Evolutionary conservation across 2,888 invertebrate genomes (phyloP), one percentile per base, ranked within the genome.

Genomic region (Axea sp.): DNA sequence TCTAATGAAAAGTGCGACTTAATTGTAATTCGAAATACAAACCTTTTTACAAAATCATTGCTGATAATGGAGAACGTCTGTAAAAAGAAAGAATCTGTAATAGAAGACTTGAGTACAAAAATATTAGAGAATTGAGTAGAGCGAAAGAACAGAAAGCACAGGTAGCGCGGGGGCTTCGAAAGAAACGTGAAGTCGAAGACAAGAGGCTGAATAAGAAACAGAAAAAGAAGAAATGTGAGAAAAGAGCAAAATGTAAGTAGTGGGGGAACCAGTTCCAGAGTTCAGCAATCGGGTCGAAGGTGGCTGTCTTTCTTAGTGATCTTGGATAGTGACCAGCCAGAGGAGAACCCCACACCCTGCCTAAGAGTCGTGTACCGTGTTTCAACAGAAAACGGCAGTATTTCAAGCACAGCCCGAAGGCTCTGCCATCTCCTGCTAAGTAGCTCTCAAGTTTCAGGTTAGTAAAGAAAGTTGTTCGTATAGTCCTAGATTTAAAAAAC

Each of bases 201-300:
- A 43, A 59, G 68, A 28, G 11, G 59, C 59, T 71, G 57, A 8
- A 57, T 57, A 55, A 71, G 75, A 67, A 71, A 67, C 57, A 71
- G 59, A 65, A 65, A 51, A 67, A 62, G 75, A 75, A 67, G 72
- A 62, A 47, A 19, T 30, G 37, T 41, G 55, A 69, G 60, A 75
- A 75, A 60, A 73, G 71, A 57, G 39, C 51, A 55, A 64, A 55
- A 47, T 57, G 55, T 1, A 12, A 6, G 19, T 43, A 65, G 75
- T 73, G 73, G 75, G 73, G 75, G 75, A 73, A 76, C 73, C 73
- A 68, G 75, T 73, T 76, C 59, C 69, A 76, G 76, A 71, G 76
- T 76, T 76, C 76, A 76, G 71, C 65, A 73, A 62, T 71, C 73
- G 73, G 76, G 76, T 76, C 73, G 76, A 76, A 76, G 76, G 76